Evolutionary conservation across 53 echinoderm and acorn worm species (phyloP).

Genomic region (Zoroaster sp.): DNA sequence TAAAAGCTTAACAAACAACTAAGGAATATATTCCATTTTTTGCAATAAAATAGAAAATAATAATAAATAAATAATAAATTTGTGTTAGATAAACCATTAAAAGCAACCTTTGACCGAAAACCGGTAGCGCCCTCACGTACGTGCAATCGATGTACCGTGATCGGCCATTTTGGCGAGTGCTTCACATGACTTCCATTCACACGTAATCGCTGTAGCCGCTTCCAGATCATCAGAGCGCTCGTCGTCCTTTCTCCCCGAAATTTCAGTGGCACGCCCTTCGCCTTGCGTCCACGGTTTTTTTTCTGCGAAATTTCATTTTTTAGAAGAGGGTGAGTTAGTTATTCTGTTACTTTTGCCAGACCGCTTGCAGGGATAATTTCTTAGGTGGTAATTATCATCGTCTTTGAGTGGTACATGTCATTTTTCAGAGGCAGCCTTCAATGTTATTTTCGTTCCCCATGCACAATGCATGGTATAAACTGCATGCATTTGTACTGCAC

Average conservation of each 20-base stretch:
- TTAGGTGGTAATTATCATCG: background rate
- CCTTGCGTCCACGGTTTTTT: background rate
- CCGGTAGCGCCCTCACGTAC: constrained; percentile 5
- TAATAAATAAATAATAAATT: background rate
- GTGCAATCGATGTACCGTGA: background rate
- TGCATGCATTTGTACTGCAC: background rate
- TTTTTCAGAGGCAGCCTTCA: background rate
- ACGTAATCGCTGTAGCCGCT: background rate
- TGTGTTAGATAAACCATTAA: background rate
- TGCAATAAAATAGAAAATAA: too few species aligned
- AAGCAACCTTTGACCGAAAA: constrained; percentile 20
- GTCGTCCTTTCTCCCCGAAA: background rate
- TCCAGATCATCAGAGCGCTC: background rate
- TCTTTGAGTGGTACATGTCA: background rate
- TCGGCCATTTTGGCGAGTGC: constrained; percentile 22
- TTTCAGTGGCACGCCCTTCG: background rate
- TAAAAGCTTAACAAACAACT: too few species aligned
- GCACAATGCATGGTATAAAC: background rate
- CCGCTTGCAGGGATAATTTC: background rate
- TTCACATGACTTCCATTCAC: constrained; percentile 30
- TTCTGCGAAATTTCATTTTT: background rate
- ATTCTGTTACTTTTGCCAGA: background rate
- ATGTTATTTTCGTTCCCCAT: background rate
- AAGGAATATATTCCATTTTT: background rate
- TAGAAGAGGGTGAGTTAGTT: constrained; percentile 6